Base-by-base conservation (phyloP, 2,113 vertebrate genomes). In the Cisticola juncidis region DNA sequence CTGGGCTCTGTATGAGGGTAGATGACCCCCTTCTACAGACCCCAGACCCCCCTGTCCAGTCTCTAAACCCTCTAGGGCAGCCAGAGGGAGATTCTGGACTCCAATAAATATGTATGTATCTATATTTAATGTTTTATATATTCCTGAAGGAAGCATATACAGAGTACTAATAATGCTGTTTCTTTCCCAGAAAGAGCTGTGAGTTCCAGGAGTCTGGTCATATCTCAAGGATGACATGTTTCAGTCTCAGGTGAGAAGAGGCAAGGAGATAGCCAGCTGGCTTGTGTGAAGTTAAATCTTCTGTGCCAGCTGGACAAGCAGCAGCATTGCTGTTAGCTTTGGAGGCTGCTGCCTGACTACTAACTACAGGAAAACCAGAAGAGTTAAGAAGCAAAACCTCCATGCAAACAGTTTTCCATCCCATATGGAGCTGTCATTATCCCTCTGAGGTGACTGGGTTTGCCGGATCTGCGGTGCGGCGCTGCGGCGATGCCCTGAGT, bases 401-500 rank as follows among this genome's bases (percentile, higher is more conserved):
- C 85, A 64, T 86, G 70, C 92, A 92, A 95, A 86, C 38, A 61
- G 69, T 96, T 97, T 97, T 95, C 96, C 81, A 85, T 83, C 90
- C 94, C 90, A 94, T 78, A 82, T 90, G 90, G 91, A 96, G 77
- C 94, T 97, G 81, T 97, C 90, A 86, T 95, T 94, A 96, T 80
- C 51, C 80, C 26, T 87, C 44, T 2, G 65, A 86, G 88, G 16
- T 77, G 92, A 95, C 90, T 86, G 90, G 40, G 44, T 84, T 88
- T 97, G 94, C 88, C 95, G 95, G 88, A 84, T 84, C 94, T 80
- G 38, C 84, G 73, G 71, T 47, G 85, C 57, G 57, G 89, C 57
- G n/a, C 12, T 77, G 80, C 38, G 19, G 66, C 61, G 50, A 51
- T 44, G 22, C 85, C 72, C 58, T 53, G 90, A 97, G 95, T 93